Conservation (phyloP, 2,113 vertebrate species). For the Proteles cristata region DNA sequence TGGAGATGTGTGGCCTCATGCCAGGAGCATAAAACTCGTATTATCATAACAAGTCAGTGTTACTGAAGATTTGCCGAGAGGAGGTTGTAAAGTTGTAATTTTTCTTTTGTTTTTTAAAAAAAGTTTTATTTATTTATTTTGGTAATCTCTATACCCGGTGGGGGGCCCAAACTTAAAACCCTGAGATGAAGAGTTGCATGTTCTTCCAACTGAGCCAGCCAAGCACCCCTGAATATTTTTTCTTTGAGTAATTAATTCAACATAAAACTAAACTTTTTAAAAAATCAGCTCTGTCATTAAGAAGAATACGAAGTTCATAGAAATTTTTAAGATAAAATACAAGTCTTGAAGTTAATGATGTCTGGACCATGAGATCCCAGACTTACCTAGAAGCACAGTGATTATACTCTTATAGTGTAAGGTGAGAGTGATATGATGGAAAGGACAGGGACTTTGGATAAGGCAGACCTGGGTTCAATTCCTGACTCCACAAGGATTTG, state of each 20-base stretch:
- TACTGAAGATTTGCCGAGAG: background rate
- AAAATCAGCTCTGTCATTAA: background rate
- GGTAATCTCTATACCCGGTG: background rate
- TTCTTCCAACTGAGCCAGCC: background rate
- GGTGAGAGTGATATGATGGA: background rate
- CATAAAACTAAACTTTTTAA: background rate
- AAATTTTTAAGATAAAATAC: conserved; percentile 17
- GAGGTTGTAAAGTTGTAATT: background rate
- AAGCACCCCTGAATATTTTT: background rate
- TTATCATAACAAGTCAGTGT: background rate
- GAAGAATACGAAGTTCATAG: background rate
- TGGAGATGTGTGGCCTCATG: background rate
- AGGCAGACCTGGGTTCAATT: background rate
- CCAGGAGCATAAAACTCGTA: background rate
- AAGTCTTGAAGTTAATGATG: background rate
- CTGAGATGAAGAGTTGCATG: background rate
- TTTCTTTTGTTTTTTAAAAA: background rate
- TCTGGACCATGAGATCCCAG: background rate
- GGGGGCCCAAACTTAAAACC: background rate
- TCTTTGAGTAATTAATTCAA: background rate
- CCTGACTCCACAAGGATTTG: background rate
- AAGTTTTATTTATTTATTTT: background rate
- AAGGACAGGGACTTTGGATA: background rate
- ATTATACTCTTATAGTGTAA: background rate
- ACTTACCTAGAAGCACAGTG: background rate